Percentiles rank a stretch among this genome's conserved stretches.
phyloP scores from a whole-genome alignment of 2,113 vertebrate genomes.

The Rostratula benghalensis region DNA sequence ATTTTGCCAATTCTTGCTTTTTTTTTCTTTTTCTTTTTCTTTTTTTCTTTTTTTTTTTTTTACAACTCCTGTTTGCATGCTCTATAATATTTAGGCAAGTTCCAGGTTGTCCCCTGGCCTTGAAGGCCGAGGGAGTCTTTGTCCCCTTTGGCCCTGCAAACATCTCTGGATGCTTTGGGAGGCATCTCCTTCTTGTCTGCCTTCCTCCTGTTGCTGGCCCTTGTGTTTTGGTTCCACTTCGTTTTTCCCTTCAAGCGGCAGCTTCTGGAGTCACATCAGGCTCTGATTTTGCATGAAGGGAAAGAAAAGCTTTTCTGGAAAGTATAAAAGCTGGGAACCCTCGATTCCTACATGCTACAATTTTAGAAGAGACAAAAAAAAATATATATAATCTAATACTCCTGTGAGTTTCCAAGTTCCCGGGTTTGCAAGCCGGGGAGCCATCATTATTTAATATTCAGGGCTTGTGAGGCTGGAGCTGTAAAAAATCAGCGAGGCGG shows the following conservation, averaged over 20 bases:
- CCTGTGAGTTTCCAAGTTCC: not conserved
- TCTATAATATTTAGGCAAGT: not conserved
- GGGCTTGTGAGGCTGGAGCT: not conserved
- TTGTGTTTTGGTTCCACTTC: not conserved
- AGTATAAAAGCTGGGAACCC: not conserved
- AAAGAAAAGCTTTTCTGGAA: not conserved
- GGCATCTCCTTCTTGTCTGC: not conserved
- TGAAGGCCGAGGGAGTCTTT: fast-evolving
- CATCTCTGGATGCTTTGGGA: not conserved
- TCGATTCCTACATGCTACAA: not conserved
- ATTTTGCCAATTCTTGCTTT: not conserved
- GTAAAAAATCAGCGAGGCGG: not conserved
- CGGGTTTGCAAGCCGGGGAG: not conserved
- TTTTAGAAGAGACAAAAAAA: not conserved
- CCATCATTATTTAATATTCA: not conserved
- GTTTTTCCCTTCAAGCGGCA: not conserved
- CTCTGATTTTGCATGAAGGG: not conserved
- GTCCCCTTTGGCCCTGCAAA: not conserved
- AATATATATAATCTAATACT: not conserved
- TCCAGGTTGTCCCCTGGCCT: not conserved
- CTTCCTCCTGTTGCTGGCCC: not conserved
- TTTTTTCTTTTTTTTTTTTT: not conserved
- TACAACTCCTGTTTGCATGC: not conserved
- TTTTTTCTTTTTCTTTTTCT: not conserved
- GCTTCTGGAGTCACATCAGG: not conserved